These are phyloP conservation scores for Caenorhabditis becei DNA, from an alignment of 2,888 invertebrate genomes.

Conservation along the genomic window DNA sequence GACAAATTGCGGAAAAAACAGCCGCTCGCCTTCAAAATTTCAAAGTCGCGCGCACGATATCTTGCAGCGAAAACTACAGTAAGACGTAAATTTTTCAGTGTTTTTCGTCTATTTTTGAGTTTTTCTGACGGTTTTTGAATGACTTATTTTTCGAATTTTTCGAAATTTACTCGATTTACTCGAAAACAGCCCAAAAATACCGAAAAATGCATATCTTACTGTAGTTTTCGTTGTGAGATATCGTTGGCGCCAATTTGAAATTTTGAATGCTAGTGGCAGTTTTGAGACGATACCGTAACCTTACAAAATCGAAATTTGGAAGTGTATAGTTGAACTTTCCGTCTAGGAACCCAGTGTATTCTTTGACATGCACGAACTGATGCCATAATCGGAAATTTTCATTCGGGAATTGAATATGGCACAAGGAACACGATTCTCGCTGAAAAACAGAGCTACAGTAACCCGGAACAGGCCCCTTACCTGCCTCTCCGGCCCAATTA, in stretches of 20 bases:
- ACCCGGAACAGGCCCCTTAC: background rate
- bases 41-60: background rate
- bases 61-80: too few relatives aligned
- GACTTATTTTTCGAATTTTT: too few relatives aligned
- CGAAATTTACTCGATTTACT: too few relatives aligned
- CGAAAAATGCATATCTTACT: too few relatives aligned
- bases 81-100: too few relatives aligned
- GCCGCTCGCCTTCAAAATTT: too few relatives aligned
- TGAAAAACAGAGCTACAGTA: background rate
- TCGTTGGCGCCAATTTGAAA: too few relatives aligned
- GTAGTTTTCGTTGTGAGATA: too few relatives aligned
- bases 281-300: background rate
- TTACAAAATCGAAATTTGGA: constrained; percentile 4
- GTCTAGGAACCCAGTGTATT: constrained; percentile 19
- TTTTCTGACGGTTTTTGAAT: too few relatives aligned
- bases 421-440: background rate
- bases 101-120: too few relatives aligned
- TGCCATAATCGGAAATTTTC: constrained; percentile 11
- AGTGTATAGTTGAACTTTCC: background rate
- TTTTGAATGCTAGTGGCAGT: too few relatives aligned
- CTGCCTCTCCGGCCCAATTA: constrained; percentile 10
- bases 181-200: too few relatives aligned
- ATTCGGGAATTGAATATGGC: background rate
- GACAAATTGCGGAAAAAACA: background rate
- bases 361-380: constrained; percentile 13